Evolutionary conservation across 2,888 invertebrate species (phyloP).

Genomic region (Drosophila nr. perissopoda): DNA sequence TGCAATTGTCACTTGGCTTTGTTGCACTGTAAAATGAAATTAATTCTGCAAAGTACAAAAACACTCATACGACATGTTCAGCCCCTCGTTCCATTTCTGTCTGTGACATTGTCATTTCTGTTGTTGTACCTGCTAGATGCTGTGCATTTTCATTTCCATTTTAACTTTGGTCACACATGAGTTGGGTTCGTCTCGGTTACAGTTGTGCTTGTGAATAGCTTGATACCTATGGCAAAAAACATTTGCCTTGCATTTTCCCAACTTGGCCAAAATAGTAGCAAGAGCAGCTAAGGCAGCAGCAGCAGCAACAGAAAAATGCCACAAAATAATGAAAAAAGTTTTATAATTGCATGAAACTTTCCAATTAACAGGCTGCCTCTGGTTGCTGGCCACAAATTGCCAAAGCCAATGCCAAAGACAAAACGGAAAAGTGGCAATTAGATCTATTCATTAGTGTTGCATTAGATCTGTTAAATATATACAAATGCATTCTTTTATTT

Average conservation of each 20-base stretch:
- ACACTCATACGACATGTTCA: constrained; percentile 70
- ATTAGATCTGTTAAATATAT: constrained; percentile 52
- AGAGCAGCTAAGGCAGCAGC: constrained; percentile 20
- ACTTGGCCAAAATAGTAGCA: constrained; percentile 69
- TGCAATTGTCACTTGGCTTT: constrained; percentile 72
- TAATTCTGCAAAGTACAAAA: constrained; percentile 73
- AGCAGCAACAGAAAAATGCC: constrained; percentile 53
- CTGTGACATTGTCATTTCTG: constrained; percentile 58
- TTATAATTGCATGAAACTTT: constrained; percentile 80
- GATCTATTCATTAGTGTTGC: constrained; percentile 69
- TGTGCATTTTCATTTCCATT: constrained; percentile 67
- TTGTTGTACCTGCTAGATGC: constrained; percentile 22
- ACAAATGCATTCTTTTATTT: constrained; percentile 21
- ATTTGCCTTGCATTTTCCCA: constrained; percentile 60
- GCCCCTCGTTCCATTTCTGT: constrained; percentile 32
- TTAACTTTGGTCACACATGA: constrained; percentile 79
- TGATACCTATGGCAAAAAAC: constrained; percentile 65
- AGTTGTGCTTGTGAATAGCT: constrained; percentile 51
- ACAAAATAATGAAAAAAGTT: constrained; percentile 79
- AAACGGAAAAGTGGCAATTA: constrained; percentile 67
- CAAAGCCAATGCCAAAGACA: constrained; percentile 25
- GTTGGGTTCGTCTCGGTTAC: constrained; percentile 74
- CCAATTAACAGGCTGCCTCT: constrained; percentile 78
- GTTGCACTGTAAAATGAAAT: constrained; percentile 66
- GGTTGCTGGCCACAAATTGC: constrained; percentile 60